These are phyloP conservation scores for Spodoptera picta DNA, from an alignment of 2,888 invertebrate genomes.

Conservation along the genomic window DNA sequence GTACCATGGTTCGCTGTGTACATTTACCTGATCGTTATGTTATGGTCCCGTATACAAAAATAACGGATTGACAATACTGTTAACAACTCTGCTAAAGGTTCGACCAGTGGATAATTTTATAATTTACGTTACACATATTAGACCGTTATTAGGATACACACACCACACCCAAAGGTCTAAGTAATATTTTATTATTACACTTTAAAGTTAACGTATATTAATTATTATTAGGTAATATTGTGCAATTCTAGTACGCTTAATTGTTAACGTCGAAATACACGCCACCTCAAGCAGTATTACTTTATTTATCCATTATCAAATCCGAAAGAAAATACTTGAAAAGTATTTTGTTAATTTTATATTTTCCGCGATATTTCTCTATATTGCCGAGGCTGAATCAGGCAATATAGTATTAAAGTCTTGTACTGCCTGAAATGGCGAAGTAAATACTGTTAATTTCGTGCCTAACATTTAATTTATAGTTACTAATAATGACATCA, in stretches of 20 bases:
- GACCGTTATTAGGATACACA: constrained; percentile 58
- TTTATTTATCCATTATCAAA: constrained; percentile 19
- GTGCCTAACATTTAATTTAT: constrained; percentile 67
- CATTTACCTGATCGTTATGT: constrained; percentile 10
- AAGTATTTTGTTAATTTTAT: constrained; percentile 11
- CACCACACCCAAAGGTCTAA: constrained; percentile 60
- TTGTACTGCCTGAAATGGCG: constrained; percentile 61
- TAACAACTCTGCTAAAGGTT: constrained; percentile 36
- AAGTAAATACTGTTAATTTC: constrained; percentile 58
- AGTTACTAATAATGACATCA: constrained; percentile 66
- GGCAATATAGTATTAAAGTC: constrained; percentile 5
- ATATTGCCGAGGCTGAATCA: not conserved
- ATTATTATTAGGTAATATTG: constrained; percentile 60
- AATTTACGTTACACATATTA: constrained; percentile 58
- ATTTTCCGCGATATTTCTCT: not conserved
- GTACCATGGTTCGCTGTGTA: constrained; percentile 18
- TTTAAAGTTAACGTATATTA: constrained; percentile 63
- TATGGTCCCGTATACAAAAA: constrained; percentile 57
- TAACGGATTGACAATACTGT: constrained; percentile 44
- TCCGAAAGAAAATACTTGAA: constrained; percentile 25
- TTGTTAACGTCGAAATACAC: constrained; percentile 55
- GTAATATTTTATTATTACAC: constrained; percentile 57
- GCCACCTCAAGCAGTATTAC: constrained; percentile 58
- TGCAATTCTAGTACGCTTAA: constrained; percentile 66
- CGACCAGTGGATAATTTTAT: constrained; percentile 35